Conservation (phyloP, 2,797 vertebrate genomes). For the Cryptoblepharus egeriae region DNA sequence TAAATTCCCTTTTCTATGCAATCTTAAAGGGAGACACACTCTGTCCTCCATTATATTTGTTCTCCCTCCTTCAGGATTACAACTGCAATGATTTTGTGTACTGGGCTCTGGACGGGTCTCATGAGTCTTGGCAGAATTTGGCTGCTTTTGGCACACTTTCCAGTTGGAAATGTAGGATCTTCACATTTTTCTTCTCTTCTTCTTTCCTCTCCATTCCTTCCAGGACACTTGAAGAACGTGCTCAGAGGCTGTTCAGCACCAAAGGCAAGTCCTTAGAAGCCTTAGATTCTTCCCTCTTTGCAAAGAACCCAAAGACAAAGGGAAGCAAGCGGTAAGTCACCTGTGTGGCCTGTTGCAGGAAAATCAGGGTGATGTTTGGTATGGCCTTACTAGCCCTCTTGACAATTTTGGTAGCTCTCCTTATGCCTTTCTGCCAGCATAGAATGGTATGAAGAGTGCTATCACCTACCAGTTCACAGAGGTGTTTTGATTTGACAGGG, state of each 20-base stretch:
- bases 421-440: neutral
- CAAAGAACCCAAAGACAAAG: conserved; percentile 97
- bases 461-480: neutral
- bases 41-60: too few species aligned
- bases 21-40: too few species aligned
- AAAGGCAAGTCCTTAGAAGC: conserved; percentile 96
- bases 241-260: conserved; percentile 95
- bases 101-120: neutral
- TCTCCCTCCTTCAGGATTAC: neutral
- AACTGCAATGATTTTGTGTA: neutral
- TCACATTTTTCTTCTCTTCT: neutral
- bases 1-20: too few species aligned
- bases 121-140: too few species aligned
- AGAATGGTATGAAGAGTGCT: too few species aligned
- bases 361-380: neutral
- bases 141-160: neutral
- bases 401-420: neutral
- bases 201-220: neutral
- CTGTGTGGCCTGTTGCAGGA: neutral
- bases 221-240: conserved; percentile 94
- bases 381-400: neutral
- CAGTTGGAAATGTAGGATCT: too few species aligned
- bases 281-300: conserved; percentile 93
- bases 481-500: conserved; percentile 76
- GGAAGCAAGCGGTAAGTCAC: conserved; percentile 90